Evolutionary conservation across 2,888 invertebrate species (phyloP).

Genomic region (Orthosia cruda): DNA sequence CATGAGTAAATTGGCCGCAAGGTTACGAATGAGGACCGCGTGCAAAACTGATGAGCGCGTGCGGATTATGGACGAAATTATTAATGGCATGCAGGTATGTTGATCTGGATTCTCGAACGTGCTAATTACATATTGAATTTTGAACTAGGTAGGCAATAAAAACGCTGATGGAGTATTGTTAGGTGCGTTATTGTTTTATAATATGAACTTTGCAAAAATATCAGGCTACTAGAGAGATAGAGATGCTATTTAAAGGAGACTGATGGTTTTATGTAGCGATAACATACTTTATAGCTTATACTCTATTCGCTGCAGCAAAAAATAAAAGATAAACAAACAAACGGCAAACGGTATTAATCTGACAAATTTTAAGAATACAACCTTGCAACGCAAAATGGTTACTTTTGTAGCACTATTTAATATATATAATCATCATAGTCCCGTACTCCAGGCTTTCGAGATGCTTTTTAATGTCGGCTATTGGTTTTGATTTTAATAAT

Average conservation of each 20-base stretch:
- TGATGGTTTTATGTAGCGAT: too few species aligned
- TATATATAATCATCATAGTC: too few species aligned
- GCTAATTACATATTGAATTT: constrained; percentile 29
- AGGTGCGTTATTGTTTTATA: not conserved
- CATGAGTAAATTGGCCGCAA: constrained; percentile 93
- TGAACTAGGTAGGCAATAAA: constrained; percentile 3
- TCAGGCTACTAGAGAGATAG: not conserved
- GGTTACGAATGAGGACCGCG: constrained; percentile 95
- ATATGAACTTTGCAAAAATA: not conserved
- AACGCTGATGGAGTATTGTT: not conserved
- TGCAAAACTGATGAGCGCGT: constrained; percentile 97
- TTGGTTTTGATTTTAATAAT: too few species aligned
- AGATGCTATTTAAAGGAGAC: not conserved
- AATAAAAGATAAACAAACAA: too few species aligned
- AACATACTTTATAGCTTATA: too few species aligned
- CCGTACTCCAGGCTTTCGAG: too few species aligned
- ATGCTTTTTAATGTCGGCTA: too few species aligned
- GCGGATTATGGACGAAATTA: constrained; percentile 98
- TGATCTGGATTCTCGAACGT: constrained; percentile 32
- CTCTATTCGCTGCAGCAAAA: too few species aligned
- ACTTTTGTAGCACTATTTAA: too few species aligned
- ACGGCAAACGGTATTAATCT: too few species aligned
- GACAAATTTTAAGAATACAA: too few species aligned
- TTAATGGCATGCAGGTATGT: constrained; percentile 97
- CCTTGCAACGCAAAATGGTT: too few species aligned